Conservation (phyloP, 2,113 vertebrate genomes). For the Pyrgilauda ruficollis region DNA sequence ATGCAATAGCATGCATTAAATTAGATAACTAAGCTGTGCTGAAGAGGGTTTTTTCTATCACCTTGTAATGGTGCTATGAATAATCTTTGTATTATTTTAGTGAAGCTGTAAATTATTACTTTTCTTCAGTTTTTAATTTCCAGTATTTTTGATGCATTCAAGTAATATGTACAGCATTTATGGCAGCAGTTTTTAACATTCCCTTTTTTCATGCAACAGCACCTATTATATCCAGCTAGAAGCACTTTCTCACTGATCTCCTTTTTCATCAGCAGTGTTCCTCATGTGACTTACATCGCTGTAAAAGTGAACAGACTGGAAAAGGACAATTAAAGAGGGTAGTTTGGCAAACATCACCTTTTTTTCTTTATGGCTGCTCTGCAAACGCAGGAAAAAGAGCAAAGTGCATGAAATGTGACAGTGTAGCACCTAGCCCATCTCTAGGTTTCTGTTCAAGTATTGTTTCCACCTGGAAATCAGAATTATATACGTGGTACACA, state of each 20-base stretch:
- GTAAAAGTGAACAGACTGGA: not conserved
- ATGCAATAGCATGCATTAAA: not conserved
- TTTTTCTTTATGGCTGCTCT: not conserved
- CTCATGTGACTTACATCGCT: not conserved
- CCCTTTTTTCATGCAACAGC: not conserved
- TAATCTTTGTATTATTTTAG: not conserved
- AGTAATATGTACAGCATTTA: not conserved
- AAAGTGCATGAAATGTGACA: not conserved
- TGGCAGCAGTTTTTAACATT: not conserved
- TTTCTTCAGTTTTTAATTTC: not conserved
- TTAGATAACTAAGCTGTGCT: not conserved
- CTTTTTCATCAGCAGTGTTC: not conserved
- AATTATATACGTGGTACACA: not conserved
- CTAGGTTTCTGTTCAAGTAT: not conserved
- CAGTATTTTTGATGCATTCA: not conserved
- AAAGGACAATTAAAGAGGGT: not conserved
- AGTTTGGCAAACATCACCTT: not conserved
- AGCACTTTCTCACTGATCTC: not conserved
- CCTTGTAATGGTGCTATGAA: not conserved
- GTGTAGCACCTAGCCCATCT: rapidly evolving
- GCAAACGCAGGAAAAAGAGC: not conserved
- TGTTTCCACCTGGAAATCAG: not conserved
- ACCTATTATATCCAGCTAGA: not conserved
- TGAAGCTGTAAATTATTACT: not conserved
- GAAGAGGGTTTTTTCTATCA: not conserved